Evolutionary conservation across 2,888 invertebrate species (phyloP).

Genomic region (Drosophila anomalata): DNA sequence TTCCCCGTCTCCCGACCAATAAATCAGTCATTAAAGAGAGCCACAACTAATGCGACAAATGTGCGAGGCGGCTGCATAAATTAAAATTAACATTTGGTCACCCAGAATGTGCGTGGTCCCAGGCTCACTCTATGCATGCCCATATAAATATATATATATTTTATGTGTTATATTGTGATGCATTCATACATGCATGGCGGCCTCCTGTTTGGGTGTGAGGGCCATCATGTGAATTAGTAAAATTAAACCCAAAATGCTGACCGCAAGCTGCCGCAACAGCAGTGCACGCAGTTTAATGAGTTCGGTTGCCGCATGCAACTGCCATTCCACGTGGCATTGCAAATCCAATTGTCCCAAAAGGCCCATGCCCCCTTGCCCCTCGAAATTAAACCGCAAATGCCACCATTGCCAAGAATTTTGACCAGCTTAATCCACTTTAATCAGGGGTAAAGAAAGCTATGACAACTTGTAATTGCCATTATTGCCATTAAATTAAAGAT

Average conservation of each 20-base stretch:
- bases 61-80: conserved; percentile 73
- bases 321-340: conserved; percentile 13
- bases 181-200: background rate
- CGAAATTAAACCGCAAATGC: conserved; percentile 21
- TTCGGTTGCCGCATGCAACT: conserved; percentile 38
- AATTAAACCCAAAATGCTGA: conserved; percentile 69
- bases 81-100: conserved; percentile 74
- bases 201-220: conserved; percentile 22
- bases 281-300: conserved; percentile 68
- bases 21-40: conserved; percentile 77
- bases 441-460: conserved; percentile 17
- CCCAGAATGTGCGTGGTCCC: conserved; percentile 15
- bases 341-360: conserved; percentile 9
- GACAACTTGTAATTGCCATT: conserved; percentile 9
- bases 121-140: background rate
- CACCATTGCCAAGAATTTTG: conserved; percentile 21
- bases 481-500: background rate
- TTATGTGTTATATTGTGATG: background rate
- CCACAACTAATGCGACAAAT: conserved; percentile 74
- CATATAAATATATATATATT: conserved; percentile 1
- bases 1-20: conserved; percentile 51
- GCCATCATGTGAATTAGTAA: conserved; percentile 75
- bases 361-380: background rate
- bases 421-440: conserved; percentile 25
- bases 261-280: conserved; percentile 71